A percentile compares a stretch with the other conserved stretches of the same genome.
Conservation (phyloP, 2,888 invertebrate species). For the Exocentrus adspersus region DNA sequence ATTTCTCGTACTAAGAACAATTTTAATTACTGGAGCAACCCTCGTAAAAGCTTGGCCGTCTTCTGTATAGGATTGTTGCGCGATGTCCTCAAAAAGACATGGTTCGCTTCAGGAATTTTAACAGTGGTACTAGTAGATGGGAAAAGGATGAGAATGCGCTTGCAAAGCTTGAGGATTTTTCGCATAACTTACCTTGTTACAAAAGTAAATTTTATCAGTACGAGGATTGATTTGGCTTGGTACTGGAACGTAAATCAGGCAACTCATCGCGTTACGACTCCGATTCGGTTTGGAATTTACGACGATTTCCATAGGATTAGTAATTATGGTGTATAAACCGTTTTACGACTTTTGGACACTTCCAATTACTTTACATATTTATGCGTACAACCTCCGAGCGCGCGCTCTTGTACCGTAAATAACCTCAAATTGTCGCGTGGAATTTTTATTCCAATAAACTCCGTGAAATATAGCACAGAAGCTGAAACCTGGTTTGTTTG, state of each 20-base stretch:
- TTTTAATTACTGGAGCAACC: slow-evolving; percentile 45
- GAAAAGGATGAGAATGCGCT: slow-evolving; percentile 39
- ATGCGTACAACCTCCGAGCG: not conserved
- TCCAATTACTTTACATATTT: not conserved
- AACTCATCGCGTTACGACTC: not conserved
- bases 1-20: slow-evolving; percentile 46
- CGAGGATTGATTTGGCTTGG: not conserved
- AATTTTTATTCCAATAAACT: not conserved
- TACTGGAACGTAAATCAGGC: not conserved
- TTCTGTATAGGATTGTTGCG: slow-evolving; percentile 36
- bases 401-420: not conserved
- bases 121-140: slow-evolving; percentile 46
- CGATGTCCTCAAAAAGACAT: slow-evolving; percentile 41
- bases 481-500: no score
- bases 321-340: not conserved
- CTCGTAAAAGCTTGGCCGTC: slow-evolving; percentile 33
- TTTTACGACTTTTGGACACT: not conserved
- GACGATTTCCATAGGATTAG: not conserved
- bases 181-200: no score
- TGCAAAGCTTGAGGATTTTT: slow-evolving; percentile 38
- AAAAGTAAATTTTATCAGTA: no score
- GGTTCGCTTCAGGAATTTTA: slow-evolving; percentile 43
- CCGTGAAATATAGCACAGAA: not conserved
- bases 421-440: not conserved
- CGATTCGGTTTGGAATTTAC: not conserved